Percentiles rank a stretch among this genome's conserved stretches.
Evolutionary conservation across 2,113 vertebrate genomes (phyloP).

Genomic region (Turdus rufiventris): DNA sequence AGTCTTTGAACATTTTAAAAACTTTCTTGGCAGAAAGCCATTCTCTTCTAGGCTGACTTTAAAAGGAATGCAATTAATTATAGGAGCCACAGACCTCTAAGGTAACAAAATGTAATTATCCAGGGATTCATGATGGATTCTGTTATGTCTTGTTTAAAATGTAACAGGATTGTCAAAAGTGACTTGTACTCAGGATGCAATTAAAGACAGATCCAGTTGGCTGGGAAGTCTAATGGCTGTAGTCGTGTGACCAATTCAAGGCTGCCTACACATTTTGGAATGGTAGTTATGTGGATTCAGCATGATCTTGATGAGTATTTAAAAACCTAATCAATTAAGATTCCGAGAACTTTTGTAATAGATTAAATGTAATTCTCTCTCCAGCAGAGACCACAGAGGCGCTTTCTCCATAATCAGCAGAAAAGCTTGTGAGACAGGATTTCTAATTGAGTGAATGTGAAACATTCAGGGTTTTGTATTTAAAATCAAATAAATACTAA

Average conservation of each 20-base stretch:
- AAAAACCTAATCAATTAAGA: not conserved
- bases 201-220: not conserved
- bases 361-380: not conserved
- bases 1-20: constrained; percentile 49
- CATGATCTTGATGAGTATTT: not conserved
- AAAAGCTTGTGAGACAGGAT: not conserved
- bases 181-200: not conserved
- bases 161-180: constrained; percentile 7
- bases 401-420: not conserved
- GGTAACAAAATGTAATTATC: constrained; percentile 41
- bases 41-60: constrained; percentile 20
- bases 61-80: constrained; percentile 48
- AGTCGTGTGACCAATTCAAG: not conserved
- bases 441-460: not conserved
- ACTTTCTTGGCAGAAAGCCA: constrained; percentile 44
- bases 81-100: not conserved
- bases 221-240: not conserved
- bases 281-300: not conserved
- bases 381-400: not conserved
- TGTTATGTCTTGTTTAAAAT: constrained; percentile 33
- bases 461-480: not conserved
- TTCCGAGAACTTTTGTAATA: not conserved
- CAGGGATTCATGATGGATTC: not conserved
- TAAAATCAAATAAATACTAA: not conserved
- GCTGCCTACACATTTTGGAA: not conserved